These are phyloP conservation scores for Chaenogobius annularis DNA, from an alignment of 2,113 vertebrate genomes.

Conservation along the genomic window DNA sequence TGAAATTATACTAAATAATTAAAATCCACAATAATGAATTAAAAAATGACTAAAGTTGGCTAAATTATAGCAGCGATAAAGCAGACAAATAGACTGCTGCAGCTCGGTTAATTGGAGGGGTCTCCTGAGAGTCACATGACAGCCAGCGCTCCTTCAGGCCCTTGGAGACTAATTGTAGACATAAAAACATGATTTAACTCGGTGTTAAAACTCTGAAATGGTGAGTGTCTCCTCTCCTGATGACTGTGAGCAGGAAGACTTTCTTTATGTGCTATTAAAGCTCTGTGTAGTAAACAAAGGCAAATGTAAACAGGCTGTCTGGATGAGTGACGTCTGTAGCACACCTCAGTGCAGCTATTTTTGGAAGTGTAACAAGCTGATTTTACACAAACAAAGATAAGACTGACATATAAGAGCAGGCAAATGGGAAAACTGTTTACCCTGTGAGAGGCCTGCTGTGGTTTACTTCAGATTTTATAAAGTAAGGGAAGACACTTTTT, in stretches of 20 bases:
- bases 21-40: too few species aligned
- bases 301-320: constrained; percentile 24
- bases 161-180: constrained; percentile 35
- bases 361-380: not conserved
- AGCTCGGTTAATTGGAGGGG: constrained; percentile 5
- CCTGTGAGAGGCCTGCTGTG: not conserved
- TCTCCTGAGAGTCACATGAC: constrained; percentile 11
- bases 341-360: constrained; percentile 6
- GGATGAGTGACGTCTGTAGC: not conserved
- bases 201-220: constrained; percentile 26
- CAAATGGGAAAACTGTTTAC: not conserved
- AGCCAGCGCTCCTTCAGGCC: constrained; percentile 1
- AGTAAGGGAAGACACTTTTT: too few species aligned
- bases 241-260: constrained; percentile 38
- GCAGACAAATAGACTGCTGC: not conserved
- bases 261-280: constrained; percentile 5
- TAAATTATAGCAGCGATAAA: not conserved
- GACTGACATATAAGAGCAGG: not conserved
- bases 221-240: constrained; percentile 34
- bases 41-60: not conserved
- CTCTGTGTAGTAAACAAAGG: constrained; percentile 19
- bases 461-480: not conserved
- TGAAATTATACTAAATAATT: too few species aligned
- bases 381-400: not conserved
- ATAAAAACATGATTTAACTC: constrained; percentile 48